A percentile compares a stretch with the other conserved stretches of the same genome.
Conservation (phyloP, 2,113 vertebrate genomes). For the Micromys minutus region DNA sequence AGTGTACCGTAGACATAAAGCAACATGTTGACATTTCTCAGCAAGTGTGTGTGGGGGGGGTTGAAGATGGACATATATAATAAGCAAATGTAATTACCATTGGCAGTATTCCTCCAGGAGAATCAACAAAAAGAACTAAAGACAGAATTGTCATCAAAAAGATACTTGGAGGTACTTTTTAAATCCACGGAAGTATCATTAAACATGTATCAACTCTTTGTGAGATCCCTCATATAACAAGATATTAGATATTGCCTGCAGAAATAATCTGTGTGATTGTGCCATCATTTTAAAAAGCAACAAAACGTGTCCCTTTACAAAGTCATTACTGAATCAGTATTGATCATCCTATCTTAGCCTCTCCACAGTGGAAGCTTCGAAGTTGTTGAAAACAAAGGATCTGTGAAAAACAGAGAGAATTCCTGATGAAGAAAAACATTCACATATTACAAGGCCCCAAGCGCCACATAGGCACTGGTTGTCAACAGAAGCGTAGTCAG, state of each 20-base stretch:
- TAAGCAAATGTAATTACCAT: conserved; percentile 70
- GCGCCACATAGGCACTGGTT: background rate
- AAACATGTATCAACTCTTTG: conserved; percentile 25
- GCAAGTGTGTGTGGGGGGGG: background rate
- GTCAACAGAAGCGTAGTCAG: background rate
- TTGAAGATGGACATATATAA: conserved; percentile 3
- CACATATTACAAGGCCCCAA: background rate
- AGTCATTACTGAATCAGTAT: background rate
- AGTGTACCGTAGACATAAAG: conserved; percentile 70
- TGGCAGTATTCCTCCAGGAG: conserved; percentile 5
- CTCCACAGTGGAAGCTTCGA: conserved; percentile 9
- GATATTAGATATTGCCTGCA: background rate
- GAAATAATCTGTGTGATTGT: background rate
- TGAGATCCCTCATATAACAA: background rate
- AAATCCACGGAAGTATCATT: conserved; percentile 57
- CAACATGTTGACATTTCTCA: conserved; percentile 71
- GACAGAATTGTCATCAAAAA: conserved; percentile 56
- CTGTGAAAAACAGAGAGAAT: background rate
- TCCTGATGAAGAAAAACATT: background rate
- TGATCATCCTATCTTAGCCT: background rate
- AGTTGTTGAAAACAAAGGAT: conserved; percentile 40
- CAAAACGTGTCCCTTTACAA: conserved; percentile 34
- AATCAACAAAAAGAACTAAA: background rate
- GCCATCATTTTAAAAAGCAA: conserved; percentile 4
- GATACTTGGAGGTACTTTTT: conserved; percentile 56